Evolutionary conservation across 1,140 invertebrate species (phyloP).

Genomic region (Orussus abietinus): DNA sequence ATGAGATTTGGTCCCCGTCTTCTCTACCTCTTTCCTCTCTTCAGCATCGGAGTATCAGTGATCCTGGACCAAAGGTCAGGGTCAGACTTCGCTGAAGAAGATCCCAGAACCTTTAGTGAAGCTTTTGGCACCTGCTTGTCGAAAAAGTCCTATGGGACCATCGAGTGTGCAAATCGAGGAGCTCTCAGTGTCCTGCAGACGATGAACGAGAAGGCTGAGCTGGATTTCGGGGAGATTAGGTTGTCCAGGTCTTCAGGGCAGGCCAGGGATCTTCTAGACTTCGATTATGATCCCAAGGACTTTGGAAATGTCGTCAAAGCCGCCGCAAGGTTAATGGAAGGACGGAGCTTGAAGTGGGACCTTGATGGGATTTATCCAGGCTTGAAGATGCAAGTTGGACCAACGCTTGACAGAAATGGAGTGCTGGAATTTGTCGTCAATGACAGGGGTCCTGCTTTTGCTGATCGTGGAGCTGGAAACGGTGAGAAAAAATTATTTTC

Average conservation of each 20-base stretch:
- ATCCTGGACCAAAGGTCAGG: no score
- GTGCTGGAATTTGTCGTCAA: conserved; percentile 71
- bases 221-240: conserved; percentile 54
- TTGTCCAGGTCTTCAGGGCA: conserved; percentile 39
- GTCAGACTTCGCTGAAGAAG: conserved; percentile 17
- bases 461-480: no score
- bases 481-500: no score
- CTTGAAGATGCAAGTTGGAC: conserved; percentile 65
- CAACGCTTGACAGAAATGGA: conserved; percentile 59
- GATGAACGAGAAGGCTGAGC: conserved; percentile 62
- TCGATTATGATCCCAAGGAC: conserved; percentile 70
- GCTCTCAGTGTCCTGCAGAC: conserved; percentile 61
- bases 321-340: conserved; percentile 65
- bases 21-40: no score
- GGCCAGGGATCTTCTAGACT: conserved; percentile 40
- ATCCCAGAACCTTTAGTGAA: conserved; percentile 28
- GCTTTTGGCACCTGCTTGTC: conserved; percentile 32
- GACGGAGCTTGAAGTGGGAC: conserved; percentile 69
- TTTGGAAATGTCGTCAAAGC: conserved; percentile 68
- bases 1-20: no score
- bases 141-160: conserved; percentile 29
- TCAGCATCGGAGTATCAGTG: no score
- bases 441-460: no score
- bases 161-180: conserved; percentile 66
- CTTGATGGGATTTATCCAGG: conserved; percentile 67